Evolutionary conservation across 2,113 vertebrate species (phyloP).

Genomic region (Balaeniceps rex): DNA sequence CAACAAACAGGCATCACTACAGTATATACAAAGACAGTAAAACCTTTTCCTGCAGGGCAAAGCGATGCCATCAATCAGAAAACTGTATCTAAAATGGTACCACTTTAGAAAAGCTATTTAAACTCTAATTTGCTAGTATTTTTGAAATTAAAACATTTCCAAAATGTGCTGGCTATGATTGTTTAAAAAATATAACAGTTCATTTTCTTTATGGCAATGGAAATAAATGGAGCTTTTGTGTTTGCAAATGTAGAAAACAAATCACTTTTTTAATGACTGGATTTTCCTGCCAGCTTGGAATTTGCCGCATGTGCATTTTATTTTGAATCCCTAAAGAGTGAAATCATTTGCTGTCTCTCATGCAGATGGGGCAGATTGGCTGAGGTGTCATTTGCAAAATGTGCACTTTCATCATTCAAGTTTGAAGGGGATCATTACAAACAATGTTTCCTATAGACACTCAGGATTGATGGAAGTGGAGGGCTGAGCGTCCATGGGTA

Average conservation of each 20-base stretch:
- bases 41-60: neutral
- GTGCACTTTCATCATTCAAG: neutral
- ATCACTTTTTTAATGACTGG: slow-evolving; percentile 71
- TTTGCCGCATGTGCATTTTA: slow-evolving; percentile 56
- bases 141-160: slow-evolving; percentile 66
- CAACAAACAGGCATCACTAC: neutral
- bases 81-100: slow-evolving; percentile 39
- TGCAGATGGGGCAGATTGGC: slow-evolving; percentile 12
- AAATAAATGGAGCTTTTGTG: slow-evolving; percentile 58
- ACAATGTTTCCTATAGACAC: neutral
- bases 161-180: slow-evolving; percentile 52
- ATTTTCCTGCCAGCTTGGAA: slow-evolving; percentile 66
- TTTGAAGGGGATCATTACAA: neutral
- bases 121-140: slow-evolving; percentile 51
- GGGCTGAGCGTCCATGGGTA: neutral
- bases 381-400: slow-evolving; percentile 51
- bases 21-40: neutral
- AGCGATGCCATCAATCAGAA: slow-evolving; percentile 11
- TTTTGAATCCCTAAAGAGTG: slow-evolving; percentile 56
- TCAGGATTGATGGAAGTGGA: neutral
- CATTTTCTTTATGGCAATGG: slow-evolving; percentile 49
- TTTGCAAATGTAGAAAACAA: slow-evolving; percentile 65
- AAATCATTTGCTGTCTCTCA: slow-evolving; percentile 19
- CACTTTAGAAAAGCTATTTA: slow-evolving; percentile 61
- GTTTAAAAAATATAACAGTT: slow-evolving; percentile 48